Percentiles rank a stretch among this genome's conserved stretches.
phyloP scores from a whole-genome alignment of 2,113 vertebrate genomes.

The Ciconia boyciana region DNA sequence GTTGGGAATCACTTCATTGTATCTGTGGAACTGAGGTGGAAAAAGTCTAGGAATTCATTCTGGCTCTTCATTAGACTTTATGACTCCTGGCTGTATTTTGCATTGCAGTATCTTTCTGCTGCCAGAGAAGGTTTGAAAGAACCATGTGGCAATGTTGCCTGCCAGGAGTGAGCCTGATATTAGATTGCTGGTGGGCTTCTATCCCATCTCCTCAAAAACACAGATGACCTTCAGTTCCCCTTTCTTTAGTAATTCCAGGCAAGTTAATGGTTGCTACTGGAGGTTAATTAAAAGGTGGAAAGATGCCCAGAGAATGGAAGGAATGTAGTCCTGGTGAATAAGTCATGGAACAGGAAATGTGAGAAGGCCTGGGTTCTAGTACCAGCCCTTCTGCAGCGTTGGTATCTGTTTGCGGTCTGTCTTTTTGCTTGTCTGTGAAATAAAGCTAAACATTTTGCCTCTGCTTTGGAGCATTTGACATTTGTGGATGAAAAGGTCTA shows the following conservation, averaged over 20 bases:
- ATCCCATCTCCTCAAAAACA: constrained; percentile 33
- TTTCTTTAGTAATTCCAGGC: constrained; percentile 13
- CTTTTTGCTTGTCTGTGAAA: background rate
- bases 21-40: constrained; percentile 34
- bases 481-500: background rate
- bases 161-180: constrained; percentile 18
- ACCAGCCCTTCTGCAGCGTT: background rate
- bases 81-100: constrained; percentile 39
- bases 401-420: background rate
- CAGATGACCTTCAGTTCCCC: constrained; percentile 27
- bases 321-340: background rate
- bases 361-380: background rate
- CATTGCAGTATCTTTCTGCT: constrained; percentile 6
- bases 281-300: constrained; percentile 39
- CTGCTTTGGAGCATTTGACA: background rate
- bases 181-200: constrained; percentile 23
- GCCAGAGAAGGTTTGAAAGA: constrained; percentile 39
- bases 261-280: constrained; percentile 32
- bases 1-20: constrained; percentile 59
- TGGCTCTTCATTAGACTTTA: constrained; percentile 56
- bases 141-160: background rate
- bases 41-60: constrained; percentile 44
- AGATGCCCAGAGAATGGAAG: constrained; percentile 1
- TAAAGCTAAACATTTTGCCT: background rate
- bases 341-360: background rate